Conservation (phyloP, 1,140 invertebrate species). For the Trichomalopsis sarcophagae region DNA sequence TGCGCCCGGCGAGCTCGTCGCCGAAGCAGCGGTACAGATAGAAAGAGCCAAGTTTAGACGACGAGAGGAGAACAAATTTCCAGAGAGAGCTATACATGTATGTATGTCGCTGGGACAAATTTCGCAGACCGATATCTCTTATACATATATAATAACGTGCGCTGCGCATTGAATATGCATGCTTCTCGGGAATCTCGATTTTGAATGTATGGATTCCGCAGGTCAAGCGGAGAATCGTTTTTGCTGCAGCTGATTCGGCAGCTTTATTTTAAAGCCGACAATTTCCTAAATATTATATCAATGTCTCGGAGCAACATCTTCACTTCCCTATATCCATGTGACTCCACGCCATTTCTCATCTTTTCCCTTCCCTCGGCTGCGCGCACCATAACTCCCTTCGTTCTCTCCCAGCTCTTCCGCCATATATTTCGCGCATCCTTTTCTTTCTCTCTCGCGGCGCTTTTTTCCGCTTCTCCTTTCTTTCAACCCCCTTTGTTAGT, state of each 20-base stretch:
- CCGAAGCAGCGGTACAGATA: not conserved
- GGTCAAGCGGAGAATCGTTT: no score
- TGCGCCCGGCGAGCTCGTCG: conserved; percentile 12
- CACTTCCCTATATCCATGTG: not conserved
- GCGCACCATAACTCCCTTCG: not conserved
- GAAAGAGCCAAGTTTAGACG: conserved; percentile 38
- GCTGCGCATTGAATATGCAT: not conserved
- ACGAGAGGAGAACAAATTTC: conserved; percentile 51
- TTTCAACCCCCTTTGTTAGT: conserved; percentile 56
- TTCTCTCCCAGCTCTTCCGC: not conserved
- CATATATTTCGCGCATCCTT: conserved; percentile 47
- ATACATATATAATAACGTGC: not conserved
- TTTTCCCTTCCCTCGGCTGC: not conserved
- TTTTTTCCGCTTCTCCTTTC: conserved; percentile 47
- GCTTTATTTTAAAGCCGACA: not conserved
- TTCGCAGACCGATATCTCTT: not conserved
- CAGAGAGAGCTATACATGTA: not conserved
- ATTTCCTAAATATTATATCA: conserved; percentile 37
- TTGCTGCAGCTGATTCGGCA: no score
- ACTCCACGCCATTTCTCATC: conserved; percentile 36
- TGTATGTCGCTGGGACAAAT: not conserved
- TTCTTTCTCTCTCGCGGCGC: conserved; percentile 22
- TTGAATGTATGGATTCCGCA: no score
- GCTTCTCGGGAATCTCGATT: no score
- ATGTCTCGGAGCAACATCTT: conserved; percentile 1